A percentile compares a stretch with the other conserved stretches of the same genome.
Evolutionary conservation across 2,888 invertebrate genomes (phyloP).

Genomic region (Pocota personata): DNA sequence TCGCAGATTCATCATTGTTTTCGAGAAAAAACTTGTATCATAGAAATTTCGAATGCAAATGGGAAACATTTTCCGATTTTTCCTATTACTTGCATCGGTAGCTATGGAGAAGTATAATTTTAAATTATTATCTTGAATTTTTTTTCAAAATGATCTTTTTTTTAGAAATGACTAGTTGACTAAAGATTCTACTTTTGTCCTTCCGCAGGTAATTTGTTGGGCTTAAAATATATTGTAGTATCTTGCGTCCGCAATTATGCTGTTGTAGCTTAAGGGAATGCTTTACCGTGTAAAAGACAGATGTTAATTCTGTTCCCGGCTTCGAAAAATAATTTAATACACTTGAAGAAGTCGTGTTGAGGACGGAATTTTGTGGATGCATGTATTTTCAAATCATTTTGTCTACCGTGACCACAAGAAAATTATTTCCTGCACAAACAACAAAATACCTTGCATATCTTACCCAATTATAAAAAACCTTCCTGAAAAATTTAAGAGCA

Average conservation of each 20-base stretch:
- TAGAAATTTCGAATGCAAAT: slow-evolving; percentile 34
- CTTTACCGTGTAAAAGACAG: slow-evolving; percentile 13
- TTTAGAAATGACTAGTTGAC: slow-evolving; percentile 7
- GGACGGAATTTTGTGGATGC: not conserved
- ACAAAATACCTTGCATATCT: slow-evolving; percentile 1
- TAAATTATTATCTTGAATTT: not conserved
- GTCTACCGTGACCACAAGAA: slow-evolving; percentile 23
- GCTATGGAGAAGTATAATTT: too few relatives aligned
- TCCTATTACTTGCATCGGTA: too few relatives aligned
- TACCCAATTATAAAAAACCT: too few relatives aligned
- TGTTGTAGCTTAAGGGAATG: slow-evolving; percentile 8
- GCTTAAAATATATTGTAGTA: slow-evolving; percentile 14
- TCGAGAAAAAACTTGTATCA: not conserved
- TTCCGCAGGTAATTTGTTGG: slow-evolving; percentile 19
- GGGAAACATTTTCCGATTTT: slow-evolving; percentile 42
- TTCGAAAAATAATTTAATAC: slow-evolving; percentile 20
- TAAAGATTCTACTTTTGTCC: slow-evolving; percentile 17
- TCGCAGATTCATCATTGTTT: slow-evolving; percentile 20
- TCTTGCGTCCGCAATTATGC: slow-evolving; percentile 9
- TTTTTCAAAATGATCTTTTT: slow-evolving; percentile 19
- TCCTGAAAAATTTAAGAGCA: too few relatives aligned
- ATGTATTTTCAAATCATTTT: slow-evolving; percentile 33
- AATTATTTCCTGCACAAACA: slow-evolving; percentile 25
- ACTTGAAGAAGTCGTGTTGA: not conserved
- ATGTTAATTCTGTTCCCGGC: slow-evolving; percentile 10